Evolutionary conservation across 1,140 invertebrate species (phyloP).

Genomic region (Linepithema humile): DNA sequence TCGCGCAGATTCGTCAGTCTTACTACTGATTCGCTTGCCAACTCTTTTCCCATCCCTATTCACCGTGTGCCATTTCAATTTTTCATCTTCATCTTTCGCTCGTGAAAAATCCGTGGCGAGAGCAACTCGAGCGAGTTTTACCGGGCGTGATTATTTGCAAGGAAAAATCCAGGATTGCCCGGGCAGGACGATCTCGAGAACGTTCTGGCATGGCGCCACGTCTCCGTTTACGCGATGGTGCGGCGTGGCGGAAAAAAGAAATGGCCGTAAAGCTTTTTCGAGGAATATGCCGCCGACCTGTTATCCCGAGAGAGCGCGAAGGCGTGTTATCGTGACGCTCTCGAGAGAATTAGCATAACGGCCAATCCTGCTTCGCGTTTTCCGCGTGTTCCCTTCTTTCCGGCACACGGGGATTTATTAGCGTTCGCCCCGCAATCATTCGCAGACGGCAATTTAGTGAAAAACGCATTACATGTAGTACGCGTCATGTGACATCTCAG

Average conservation of each 20-base stretch:
- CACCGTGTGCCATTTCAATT: conserved; percentile 12
- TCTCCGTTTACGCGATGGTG: conserved; percentile 43
- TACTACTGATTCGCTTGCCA: conserved; percentile 40
- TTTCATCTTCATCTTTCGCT: conserved; percentile 39
- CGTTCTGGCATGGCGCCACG: conserved; percentile 53
- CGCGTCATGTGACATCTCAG: not conserved
- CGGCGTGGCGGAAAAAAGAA: conserved; percentile 48
- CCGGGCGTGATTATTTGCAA: conserved; percentile 54
- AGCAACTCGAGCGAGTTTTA: conserved; percentile 32
- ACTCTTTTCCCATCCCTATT: not conserved
- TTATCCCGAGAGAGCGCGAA: conserved; percentile 8
- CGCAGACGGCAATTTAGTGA: not conserved
- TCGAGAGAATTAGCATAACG: conserved; percentile 47
- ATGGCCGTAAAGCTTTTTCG: conserved; percentile 47
- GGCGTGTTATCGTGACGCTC: conserved; percentile 31
- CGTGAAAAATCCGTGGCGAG: conserved; percentile 41
- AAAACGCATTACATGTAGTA: not conserved
- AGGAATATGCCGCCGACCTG: conserved; percentile 32
- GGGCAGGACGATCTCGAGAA: conserved; percentile 35
- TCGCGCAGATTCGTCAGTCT: conserved; percentile 14
- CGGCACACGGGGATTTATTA: not conserved
- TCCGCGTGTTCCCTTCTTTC: conserved; percentile 1
- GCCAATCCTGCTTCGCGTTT: conserved; percentile 43
- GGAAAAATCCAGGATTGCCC: conserved; percentile 49
- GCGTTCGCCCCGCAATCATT: not conserved